Evolutionary conservation across 2,888 invertebrate genomes (phyloP).

Genomic region (Nymphalis c-album): DNA sequence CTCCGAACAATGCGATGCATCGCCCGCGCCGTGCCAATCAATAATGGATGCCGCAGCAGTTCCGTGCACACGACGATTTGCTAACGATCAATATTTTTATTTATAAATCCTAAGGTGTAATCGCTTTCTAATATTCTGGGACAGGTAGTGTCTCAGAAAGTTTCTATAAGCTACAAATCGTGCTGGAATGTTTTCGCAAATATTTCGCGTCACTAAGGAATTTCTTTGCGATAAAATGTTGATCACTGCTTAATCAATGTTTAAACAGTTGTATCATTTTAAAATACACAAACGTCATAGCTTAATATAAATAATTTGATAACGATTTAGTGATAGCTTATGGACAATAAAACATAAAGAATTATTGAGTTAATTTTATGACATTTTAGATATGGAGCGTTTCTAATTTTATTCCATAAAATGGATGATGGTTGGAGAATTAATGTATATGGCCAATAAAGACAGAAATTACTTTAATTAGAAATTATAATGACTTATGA

Average conservation of each 20-base stretch:
- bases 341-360: background rate
- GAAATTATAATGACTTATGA: slow-evolving; percentile 12
- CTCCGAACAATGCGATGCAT: slow-evolving; percentile 70
- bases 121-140: slow-evolving; percentile 10
- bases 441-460: background rate
- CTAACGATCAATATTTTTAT: slow-evolving; percentile 24
- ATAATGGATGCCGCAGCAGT: slow-evolving; percentile 58
- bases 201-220: background rate
- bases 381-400: too few relatives aligned
- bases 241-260: slow-evolving; percentile 16
- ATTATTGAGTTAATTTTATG: too few relatives aligned
- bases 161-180: slow-evolving; percentile 1
- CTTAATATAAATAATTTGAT: slow-evolving; percentile 2
- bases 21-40: slow-evolving; percentile 61
- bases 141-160: background rate
- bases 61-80: slow-evolving; percentile 22
- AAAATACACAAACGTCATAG: background rate
- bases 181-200: slow-evolving; percentile 16
- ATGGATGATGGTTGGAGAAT: background rate
- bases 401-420: background rate
- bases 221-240: background rate
- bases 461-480: slow-evolving; percentile 8
- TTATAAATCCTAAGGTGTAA: slow-evolving; percentile 11
- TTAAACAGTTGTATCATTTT: slow-evolving; percentile 20
- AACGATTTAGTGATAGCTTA: background rate